Conservation (phyloP, 2,888 invertebrate species). For the Tenodera sinensis region DNA sequence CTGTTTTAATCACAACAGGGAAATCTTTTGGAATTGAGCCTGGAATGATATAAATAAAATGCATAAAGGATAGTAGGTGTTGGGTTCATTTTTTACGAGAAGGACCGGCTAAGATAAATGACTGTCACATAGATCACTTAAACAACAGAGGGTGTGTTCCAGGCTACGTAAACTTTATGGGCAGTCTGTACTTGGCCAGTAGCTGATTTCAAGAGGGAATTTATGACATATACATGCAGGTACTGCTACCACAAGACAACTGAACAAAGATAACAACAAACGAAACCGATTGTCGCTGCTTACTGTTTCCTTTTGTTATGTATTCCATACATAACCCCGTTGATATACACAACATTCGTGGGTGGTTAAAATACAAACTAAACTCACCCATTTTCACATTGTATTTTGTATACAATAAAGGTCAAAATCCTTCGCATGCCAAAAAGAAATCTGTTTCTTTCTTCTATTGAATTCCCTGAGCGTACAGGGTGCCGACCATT, state of each 20-base stretch:
- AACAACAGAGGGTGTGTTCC: neutral
- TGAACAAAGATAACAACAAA: conserved; percentile 19
- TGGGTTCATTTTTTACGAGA: too few species aligned
- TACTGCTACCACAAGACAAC: conserved; percentile 17
- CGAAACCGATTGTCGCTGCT: conserved; percentile 19
- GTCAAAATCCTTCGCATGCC: conserved; percentile 28
- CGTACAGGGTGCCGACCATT: conserved; percentile 22
- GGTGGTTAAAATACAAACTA: conserved; percentile 18
- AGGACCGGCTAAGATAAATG: neutral
- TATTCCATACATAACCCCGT: conserved; percentile 17
- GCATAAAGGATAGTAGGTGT: too few species aligned
- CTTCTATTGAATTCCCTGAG: conserved; percentile 24
- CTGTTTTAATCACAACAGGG: too few species aligned
- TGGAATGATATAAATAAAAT: too few species aligned
- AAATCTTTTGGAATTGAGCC: too few species aligned
- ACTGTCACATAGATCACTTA: neutral
- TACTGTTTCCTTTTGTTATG: conserved; percentile 17
- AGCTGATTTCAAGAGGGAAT: conserved; percentile 14
- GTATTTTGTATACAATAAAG: conserved; percentile 27
- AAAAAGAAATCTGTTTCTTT: conserved; percentile 24
- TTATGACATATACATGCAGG: conserved; percentile 13
- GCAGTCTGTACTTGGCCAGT: conserved; percentile 6
- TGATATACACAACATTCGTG: conserved; percentile 13
- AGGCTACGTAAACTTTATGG: neutral
- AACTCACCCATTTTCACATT: conserved; percentile 25